A percentile compares a stretch with the other conserved stretches of the same genome.
Conservation (phyloP, 2,888 invertebrate species). For the Tricholauxania praeusta region DNA sequence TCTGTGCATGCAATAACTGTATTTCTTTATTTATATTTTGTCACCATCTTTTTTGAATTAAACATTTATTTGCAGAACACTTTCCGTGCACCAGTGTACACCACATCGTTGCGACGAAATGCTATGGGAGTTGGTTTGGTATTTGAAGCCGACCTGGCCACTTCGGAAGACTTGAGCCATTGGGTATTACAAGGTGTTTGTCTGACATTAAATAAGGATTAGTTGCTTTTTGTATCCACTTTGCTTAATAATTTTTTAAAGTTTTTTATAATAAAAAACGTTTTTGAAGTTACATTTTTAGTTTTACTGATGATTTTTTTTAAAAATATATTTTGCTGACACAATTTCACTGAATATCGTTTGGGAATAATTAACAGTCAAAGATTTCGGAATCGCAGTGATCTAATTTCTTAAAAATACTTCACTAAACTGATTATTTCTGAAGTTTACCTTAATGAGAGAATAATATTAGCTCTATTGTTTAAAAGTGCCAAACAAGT, state of each 20-base stretch:
- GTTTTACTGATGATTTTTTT: no score
- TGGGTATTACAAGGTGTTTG: constrained; percentile 94
- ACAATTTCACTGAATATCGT: not conserved
- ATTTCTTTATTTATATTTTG: not conserved
- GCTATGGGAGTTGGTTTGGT: constrained; percentile 93
- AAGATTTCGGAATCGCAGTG: no score
- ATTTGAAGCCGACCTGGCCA: constrained; percentile 88
- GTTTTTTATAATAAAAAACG: no score
- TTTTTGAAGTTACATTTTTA: no score
- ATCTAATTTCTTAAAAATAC: no score
- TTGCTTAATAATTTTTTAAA: constrained; percentile 5
- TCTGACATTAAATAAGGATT: constrained; percentile 85
- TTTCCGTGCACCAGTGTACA: constrained; percentile 88
- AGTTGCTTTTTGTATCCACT: constrained; percentile 49
- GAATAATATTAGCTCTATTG: no score
- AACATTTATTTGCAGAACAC: constrained; percentile 76
- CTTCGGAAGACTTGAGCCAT: constrained; percentile 85
- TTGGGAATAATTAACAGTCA: not conserved
- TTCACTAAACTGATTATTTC: no score
- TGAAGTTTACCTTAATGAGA: no score
- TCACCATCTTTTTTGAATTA: constrained; percentile 29
- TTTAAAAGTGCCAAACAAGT: no score
- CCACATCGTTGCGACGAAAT: constrained; percentile 86
- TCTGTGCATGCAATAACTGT: not conserved
- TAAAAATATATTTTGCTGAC: not conserved